A percentile compares a stretch with the other conserved stretches of the same genome.
Evolutionary conservation across 2,888 invertebrate genomes (phyloP).

Genomic region (Kryphioiulus occultus): DNA sequence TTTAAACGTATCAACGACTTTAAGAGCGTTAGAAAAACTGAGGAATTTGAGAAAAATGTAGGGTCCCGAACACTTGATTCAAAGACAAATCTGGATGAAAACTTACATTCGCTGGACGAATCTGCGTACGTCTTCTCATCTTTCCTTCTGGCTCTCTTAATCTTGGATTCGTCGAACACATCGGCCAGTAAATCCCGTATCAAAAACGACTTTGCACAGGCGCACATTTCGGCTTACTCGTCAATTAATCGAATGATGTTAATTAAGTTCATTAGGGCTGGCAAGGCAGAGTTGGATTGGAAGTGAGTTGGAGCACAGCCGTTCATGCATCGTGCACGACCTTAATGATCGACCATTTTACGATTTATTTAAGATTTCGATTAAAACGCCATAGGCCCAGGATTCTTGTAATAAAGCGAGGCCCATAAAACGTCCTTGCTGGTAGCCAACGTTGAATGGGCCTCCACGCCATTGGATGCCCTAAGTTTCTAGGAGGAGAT

Average conservation of each 20-base stretch:
- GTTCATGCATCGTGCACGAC: neutral
- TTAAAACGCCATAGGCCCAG: neutral
- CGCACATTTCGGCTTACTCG: constrained; percentile 29
- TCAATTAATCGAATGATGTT: neutral
- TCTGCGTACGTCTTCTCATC: neutral
- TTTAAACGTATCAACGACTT: no score
- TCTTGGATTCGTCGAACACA: constrained; percentile 42
- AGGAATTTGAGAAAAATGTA: no score
- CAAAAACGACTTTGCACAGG: constrained; percentile 49
- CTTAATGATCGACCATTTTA: constrained; percentile 29
- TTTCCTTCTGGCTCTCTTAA: neutral
- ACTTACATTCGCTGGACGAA: constrained; percentile 39
- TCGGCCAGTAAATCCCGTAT: constrained; percentile 48
- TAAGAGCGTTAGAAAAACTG: no score
- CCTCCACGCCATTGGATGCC: constrained; percentile 25
- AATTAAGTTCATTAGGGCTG: neutral
- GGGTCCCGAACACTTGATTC: no score
- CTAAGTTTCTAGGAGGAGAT: constrained; percentile 41
- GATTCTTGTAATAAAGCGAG: neutral
- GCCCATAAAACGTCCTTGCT: neutral
- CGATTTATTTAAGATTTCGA: constrained; percentile 31
- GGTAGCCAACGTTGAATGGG: neutral
- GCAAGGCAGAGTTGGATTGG: neutral
- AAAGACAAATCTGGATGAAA: neutral
- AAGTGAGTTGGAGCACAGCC: neutral